Conservation (phyloP, 2,797 vertebrate genomes). For the Halcyon smyrnensis region DNA sequence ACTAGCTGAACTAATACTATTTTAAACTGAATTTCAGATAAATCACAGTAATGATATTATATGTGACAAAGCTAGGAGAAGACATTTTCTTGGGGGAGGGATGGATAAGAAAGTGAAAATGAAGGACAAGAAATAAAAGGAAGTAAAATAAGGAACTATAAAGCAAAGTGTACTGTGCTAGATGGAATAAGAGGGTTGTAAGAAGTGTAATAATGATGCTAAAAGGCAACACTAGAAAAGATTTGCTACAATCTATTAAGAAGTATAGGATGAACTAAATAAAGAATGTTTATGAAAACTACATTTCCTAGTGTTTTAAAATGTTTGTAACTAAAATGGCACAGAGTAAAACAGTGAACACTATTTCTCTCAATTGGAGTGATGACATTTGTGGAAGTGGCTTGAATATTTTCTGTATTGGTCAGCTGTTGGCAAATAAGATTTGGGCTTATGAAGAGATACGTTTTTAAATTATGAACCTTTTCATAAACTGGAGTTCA, state of each 20-base stretch:
- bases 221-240: slow-evolving; percentile 1
- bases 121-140: background rate
- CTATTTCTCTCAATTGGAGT: background rate
- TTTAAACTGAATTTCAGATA: background rate
- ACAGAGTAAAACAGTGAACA: background rate
- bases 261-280: background rate
- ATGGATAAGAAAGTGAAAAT: slow-evolving; percentile 7
- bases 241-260: background rate
- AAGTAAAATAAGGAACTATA: background rate
- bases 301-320: background rate
- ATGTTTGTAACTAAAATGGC: background rate
- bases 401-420: background rate
- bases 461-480: background rate
- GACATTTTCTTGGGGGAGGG: background rate
- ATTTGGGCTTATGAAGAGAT: background rate
- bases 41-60: background rate
- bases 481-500: background rate
- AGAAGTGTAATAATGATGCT: background rate
- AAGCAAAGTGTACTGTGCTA: slow-evolving; percentile 28
- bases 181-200: background rate
- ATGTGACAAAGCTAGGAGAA: background rate
- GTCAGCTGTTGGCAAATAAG: background rate
- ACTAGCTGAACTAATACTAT: background rate
- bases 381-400: background rate
- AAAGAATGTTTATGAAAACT: background rate